phyloP scores from a whole-genome alignment of 2,888 invertebrate species.

The Stenodema calcarata region DNA sequence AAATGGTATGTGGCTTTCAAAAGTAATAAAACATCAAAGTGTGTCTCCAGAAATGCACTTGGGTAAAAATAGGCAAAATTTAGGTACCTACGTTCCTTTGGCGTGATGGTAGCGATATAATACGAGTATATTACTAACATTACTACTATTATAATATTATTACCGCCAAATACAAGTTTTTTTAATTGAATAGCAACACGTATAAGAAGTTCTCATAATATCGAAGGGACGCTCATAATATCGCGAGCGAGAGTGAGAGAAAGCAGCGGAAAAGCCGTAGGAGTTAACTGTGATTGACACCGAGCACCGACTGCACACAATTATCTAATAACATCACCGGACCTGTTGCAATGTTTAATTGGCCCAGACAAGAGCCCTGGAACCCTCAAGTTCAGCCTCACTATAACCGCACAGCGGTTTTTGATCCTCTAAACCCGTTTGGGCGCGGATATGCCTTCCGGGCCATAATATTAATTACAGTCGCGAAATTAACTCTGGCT shows the following conservation, averaged over 20 bases:
- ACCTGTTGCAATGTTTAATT: slow-evolving; percentile 13
- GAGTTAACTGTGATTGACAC: background rate
- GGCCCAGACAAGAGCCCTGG: background rate
- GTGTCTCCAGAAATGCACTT: too few species aligned
- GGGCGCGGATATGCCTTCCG: background rate
- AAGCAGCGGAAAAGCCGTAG: background rate
- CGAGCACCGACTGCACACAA: background rate
- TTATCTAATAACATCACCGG: background rate
- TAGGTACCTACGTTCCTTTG: too few species aligned
- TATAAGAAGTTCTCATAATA: too few species aligned
- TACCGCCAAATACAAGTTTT: too few species aligned
- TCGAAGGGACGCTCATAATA: too few species aligned
- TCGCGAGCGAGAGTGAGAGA: background rate
- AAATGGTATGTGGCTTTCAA: too few species aligned
- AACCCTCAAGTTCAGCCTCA: background rate
- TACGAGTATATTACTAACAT: too few species aligned
- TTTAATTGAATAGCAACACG: too few species aligned
- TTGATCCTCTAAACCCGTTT: slow-evolving; percentile 1
- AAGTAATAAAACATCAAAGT: too few species aligned
- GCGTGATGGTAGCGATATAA: too few species aligned
- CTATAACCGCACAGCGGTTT: background rate
- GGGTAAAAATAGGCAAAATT: too few species aligned
- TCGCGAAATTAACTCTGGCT: slow-evolving; percentile 17
- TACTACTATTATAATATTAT: too few species aligned
- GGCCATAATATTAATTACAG: slow-evolving; percentile 19